These are phyloP conservation scores for Gonatopus flavifemur DNA, from an alignment of 1,140 invertebrate genomes.

Conservation along the genomic window DNA sequence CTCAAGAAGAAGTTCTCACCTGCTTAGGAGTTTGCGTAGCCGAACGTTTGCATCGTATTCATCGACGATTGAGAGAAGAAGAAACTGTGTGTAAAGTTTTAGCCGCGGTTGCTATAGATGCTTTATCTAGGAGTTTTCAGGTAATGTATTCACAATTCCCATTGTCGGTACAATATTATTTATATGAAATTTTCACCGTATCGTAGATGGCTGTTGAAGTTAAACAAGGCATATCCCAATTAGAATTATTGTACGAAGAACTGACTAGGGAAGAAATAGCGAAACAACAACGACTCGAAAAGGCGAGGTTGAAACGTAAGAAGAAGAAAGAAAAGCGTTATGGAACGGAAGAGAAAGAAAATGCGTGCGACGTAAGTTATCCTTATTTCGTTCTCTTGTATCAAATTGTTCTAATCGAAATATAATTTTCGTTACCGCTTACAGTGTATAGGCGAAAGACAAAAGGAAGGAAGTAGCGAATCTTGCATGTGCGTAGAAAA, in stretches of 20 bases:
- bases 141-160: conserved; percentile 37
- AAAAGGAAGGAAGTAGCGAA: conserved; percentile 24
- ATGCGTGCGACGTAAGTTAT: conserved; percentile 49
- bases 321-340: conserved; percentile 74
- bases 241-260: conserved; percentile 80
- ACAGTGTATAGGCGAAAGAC: conserved; percentile 30
- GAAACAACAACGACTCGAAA: conserved; percentile 81
- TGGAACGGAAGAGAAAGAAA: conserved; percentile 61
- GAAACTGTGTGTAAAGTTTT: conserved; percentile 90
- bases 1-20: conserved; percentile 92
- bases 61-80: conserved; percentile 82
- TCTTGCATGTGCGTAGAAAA: conserved; percentile 34
- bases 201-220: conserved; percentile 78
- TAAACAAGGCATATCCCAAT: conserved; percentile 84
- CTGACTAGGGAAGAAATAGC: conserved; percentile 79
- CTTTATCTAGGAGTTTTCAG: conserved; percentile 83
- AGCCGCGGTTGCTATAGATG: conserved; percentile 83
- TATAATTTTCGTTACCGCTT: conserved; percentile 10
- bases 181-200: conserved; percentile 12
- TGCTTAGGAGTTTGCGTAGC: conserved; percentile 91
- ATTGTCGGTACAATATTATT: conserved; percentile 1
- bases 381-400: no score
- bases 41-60: conserved; percentile 82
- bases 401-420: no score
- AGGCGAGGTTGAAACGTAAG: conserved; percentile 81